These are phyloP conservation scores for Empidonax alnorum DNA, from an alignment of 2,113 vertebrate genomes.

Conservation along the genomic window DNA sequence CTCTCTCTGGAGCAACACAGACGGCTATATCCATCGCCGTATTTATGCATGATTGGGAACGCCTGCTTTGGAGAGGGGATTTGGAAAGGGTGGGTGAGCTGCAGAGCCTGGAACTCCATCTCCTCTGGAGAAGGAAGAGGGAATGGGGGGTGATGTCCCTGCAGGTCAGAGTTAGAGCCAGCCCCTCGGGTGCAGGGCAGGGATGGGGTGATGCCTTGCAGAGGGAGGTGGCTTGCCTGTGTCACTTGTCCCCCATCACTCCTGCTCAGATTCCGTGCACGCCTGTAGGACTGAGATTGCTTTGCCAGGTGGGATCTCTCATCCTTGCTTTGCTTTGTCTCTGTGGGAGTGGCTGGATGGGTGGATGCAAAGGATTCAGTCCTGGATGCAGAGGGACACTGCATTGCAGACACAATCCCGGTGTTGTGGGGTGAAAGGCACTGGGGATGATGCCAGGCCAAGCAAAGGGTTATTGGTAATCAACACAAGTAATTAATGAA, in stretches of 20 bases:
- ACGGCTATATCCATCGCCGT: constrained; percentile 17
- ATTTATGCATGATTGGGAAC: constrained; percentile 48
- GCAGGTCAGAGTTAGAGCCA: not conserved
- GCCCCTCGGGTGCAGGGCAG: accelerated
- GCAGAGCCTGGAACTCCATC: constrained; percentile 25
- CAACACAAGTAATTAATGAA: not conserved
- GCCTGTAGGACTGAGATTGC: not conserved
- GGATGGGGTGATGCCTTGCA: accelerated
- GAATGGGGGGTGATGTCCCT: not conserved
- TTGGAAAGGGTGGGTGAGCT: not conserved
- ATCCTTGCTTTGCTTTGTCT: not conserved
- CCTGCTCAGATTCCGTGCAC: accelerated
- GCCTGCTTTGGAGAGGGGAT: constrained; percentile 37
- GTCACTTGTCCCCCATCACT: not conserved
- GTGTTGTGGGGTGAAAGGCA: not conserved
- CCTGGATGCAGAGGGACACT: not conserved
- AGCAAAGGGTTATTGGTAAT: not conserved
- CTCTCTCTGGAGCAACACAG: constrained; percentile 52
- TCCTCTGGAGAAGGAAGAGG: not conserved
- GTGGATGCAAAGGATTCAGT: not conserved
- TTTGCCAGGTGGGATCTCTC: not conserved
- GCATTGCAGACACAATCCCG: not conserved
- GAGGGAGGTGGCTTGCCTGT: not conserved
- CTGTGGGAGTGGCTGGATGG: not conserved
- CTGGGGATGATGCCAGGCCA: not conserved